Base-by-base conservation (phyloP, 2,797 vertebrate species). In the Moxostoma hubbsi region DNA sequence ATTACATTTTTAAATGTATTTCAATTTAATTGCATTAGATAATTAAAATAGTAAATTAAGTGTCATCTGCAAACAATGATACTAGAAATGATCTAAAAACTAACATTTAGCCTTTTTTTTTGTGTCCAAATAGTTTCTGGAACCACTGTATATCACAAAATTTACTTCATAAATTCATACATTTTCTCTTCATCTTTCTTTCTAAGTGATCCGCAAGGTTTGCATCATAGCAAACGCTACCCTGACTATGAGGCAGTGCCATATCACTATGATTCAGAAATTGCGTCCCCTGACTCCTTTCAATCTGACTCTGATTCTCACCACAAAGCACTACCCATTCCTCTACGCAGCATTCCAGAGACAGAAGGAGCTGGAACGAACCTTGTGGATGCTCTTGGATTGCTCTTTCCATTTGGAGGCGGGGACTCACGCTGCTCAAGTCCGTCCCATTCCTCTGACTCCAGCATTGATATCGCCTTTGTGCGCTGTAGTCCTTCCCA, bases 381-480 rank as follows among this genome's bases (percentile, higher is more conserved):
- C 85, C 79, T 94, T 90, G 89, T 95, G 71, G 88, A 95, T 15
- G 88, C 94, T 89, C 46, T 94, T 47, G 85, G 94, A 86, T 89
- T 92, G 84, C 97, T 91, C 88, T 95, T 92, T 75, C 93, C 85
- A 1, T 83, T 70, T 3, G 68, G 71, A 77, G 77, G 73, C 6
- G 77, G 61, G 15, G 88, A 92, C 0, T 85, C 94, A 85, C 94
- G 87, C 84, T 96, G 96, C 88, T 99, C 97, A 61, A 85, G 81
- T 57, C 74, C 64, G 0, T 94, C 96, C 0, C 95, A 93, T 45
- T 99, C 97, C 1, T 98, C 97, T 0, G 96, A 97, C 81, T 99
- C 97, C 82, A 98, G 97, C 88, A 93, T 98, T 47, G 98, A 99
- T 86, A 98, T 98, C 55, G 96, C 96, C 82, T 98, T 99, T 67